A percentile compares a stretch with the other conserved stretches of the same genome.
Conservation (phyloP, 2,888 invertebrate species). For the Fabriciana adippe region DNA sequence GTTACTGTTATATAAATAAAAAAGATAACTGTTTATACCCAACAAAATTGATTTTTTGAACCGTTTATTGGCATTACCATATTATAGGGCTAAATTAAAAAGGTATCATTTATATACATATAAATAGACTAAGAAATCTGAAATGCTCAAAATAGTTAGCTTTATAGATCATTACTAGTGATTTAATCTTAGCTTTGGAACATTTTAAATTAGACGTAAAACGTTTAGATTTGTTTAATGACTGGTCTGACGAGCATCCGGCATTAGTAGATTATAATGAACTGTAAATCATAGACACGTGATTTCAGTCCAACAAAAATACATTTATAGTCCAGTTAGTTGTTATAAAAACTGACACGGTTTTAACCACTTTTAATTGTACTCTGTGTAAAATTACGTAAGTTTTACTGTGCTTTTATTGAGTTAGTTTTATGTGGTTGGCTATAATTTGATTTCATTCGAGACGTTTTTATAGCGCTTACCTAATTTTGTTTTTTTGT, state of each 20-base stretch:
- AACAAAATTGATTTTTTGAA: too few species aligned
- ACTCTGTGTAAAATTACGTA: constrained; percentile 28
- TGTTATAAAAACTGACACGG: constrained; percentile 35
- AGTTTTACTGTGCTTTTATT: constrained; percentile 24
- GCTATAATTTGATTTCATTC: constrained; percentile 16
- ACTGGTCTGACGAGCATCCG: constrained; percentile 23
- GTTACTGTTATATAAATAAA: too few species aligned
- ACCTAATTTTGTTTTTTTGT: constrained; percentile 1
- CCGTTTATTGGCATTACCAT: too few species aligned
- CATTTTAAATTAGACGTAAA: constrained; percentile 33
- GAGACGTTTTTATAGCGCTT: neutral
- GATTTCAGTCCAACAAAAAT: constrained; percentile 25
- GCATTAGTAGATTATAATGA: constrained; percentile 31
- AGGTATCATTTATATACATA: too few species aligned
- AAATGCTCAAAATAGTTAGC: neutral
- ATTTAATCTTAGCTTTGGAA: constrained; percentile 22
- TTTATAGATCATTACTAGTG: constrained; percentile 20
- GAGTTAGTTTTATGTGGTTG: constrained; percentile 25
- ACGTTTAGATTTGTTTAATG: constrained; percentile 33
- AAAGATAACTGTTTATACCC: too few species aligned
- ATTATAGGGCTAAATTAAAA: too few species aligned
- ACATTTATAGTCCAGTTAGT: constrained; percentile 26
- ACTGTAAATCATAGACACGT: constrained; percentile 32
- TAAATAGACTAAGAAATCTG: neutral
- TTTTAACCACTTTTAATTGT: constrained; percentile 29